Percentiles rank a stretch among this genome's conserved stretches.
Conservation (phyloP, 2,113 vertebrate genomes). For the Danionella cerebrum region DNA sequence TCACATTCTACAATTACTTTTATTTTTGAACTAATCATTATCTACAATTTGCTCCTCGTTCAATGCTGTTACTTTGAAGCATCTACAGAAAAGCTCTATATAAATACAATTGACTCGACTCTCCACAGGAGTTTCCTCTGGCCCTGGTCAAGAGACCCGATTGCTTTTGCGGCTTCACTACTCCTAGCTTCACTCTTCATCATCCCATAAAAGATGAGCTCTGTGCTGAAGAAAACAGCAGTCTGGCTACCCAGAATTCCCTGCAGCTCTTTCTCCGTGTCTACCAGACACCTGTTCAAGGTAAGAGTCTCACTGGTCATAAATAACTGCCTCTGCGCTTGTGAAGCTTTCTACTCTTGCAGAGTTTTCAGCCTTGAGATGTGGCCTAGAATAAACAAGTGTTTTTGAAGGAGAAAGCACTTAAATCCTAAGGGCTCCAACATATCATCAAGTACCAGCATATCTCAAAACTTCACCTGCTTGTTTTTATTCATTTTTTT, state of each 20-base stretch:
- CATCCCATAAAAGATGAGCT: slow-evolving; percentile 40
- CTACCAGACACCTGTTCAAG: slow-evolving; percentile 80
- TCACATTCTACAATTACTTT: no score
- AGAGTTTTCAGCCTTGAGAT: not conserved
- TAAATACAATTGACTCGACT: no score
- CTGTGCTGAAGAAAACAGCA: slow-evolving; percentile 51
- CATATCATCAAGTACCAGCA: not conserved
- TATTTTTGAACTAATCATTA: no score
- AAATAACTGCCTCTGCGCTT: not conserved
- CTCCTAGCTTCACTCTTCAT: slow-evolving; percentile 59
- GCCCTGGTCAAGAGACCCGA: slow-evolving; percentile 61
- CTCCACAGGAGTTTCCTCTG: slow-evolving; percentile 71
- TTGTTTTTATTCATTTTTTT: no score
- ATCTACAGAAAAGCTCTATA: no score
- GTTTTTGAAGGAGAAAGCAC: not conserved
- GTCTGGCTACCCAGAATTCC: not conserved
- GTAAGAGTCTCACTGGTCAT: slow-evolving; percentile 45
- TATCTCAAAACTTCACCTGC: no score
- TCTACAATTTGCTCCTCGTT: no score
- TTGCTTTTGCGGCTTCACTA: slow-evolving; percentile 75
- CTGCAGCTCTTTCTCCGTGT: slow-evolving; percentile 58
- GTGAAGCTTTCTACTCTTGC: not conserved
- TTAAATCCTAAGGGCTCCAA: not conserved
- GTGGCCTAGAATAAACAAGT: not conserved
- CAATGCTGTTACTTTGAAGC: no score